Evolutionary conservation across 2,113 vertebrate species (phyloP).

Genomic region (Vicugna pacos): DNA sequence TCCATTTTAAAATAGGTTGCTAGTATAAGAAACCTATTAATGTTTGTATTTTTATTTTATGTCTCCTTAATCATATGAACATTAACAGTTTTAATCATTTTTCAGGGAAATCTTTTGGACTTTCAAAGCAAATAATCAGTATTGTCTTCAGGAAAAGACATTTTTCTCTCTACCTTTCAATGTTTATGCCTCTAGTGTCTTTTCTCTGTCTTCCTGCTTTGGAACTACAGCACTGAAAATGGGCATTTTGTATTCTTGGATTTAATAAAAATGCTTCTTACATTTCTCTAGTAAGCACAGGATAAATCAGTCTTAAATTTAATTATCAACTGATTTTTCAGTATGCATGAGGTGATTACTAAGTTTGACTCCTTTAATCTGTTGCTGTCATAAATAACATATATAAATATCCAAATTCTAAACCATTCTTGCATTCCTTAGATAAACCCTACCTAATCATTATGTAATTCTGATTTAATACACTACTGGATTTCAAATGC

Average conservation of each 20-base stretch:
- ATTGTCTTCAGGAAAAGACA: not conserved
- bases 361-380: conserved; percentile 54
- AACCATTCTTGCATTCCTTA: not conserved
- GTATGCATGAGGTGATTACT: not conserved
- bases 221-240: not conserved
- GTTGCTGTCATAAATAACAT: not conserved
- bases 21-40: not conserved
- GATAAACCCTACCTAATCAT: not conserved
- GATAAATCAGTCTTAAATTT: not conserved
- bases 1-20: not conserved
- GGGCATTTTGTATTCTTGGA: not conserved
- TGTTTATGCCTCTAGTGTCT: not conserved
- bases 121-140: not conserved
- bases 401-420: conserved; percentile 16
- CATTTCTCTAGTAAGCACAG: not conserved
- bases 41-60: not conserved
- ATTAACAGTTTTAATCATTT: not conserved
- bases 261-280: conserved; percentile 32
- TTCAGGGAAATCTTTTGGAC: conserved; percentile 8
- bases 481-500: conserved; percentile 7
- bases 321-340: conserved; percentile 54
- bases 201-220: not conserved
- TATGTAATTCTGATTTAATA: not conserved
- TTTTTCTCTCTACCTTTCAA: not conserved
- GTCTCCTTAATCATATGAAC: not conserved